A percentile compares a stretch with the other conserved stretches of the same genome.
These are phyloP conservation scores for Xanthia icteritia DNA, from an alignment of 2,888 invertebrate species.

Conservation along the genomic window DNA sequence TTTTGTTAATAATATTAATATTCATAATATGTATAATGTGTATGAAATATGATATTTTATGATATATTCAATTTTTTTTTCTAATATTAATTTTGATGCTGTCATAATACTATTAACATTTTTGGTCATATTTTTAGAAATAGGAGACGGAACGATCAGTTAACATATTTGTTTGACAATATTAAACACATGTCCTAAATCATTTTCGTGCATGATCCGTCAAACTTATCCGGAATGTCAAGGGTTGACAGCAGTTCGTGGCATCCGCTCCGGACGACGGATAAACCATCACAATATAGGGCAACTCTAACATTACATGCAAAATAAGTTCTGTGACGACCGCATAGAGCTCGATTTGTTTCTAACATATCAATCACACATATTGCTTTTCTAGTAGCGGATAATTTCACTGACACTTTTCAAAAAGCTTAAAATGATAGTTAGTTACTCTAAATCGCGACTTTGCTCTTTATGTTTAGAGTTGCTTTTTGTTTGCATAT, in stretches of 20 bases:
- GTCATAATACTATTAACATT: constrained; percentile 65
- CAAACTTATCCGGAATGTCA: constrained; percentile 87
- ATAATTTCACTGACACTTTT: constrained; percentile 72
- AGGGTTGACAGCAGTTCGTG: constrained; percentile 88
- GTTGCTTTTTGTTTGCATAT: constrained; percentile 65
- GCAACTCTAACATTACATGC: constrained; percentile 50
- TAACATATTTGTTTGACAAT: constrained; percentile 66
- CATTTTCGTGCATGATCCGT: constrained; percentile 85
- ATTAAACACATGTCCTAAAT: constrained; percentile 79
- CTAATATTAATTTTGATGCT: constrained; percentile 67
- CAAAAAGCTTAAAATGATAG: constrained; percentile 73
- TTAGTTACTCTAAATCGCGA: constrained; percentile 57
- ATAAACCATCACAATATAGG: constrained; percentile 79
- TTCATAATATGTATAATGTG: constrained; percentile 56
- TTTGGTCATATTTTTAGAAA: constrained; percentile 54
- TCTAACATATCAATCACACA: constrained; percentile 66
- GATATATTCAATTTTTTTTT: constrained; percentile 67
- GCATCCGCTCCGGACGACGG: constrained; percentile 83
- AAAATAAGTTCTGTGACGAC: constrained; percentile 70
- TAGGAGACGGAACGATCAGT: constrained; percentile 58
- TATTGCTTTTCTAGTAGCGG: constrained; percentile 76
- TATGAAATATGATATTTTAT: constrained; percentile 74
- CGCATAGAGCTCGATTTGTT: constrained; percentile 71
- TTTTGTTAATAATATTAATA: constrained; percentile 72
- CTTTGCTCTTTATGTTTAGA: constrained; percentile 60